Evolutionary conservation across 2,888 invertebrate genomes (phyloP), one percentile per base, ranked within the genome.

Genomic region (Stenchaetothrips biformis): DNA sequence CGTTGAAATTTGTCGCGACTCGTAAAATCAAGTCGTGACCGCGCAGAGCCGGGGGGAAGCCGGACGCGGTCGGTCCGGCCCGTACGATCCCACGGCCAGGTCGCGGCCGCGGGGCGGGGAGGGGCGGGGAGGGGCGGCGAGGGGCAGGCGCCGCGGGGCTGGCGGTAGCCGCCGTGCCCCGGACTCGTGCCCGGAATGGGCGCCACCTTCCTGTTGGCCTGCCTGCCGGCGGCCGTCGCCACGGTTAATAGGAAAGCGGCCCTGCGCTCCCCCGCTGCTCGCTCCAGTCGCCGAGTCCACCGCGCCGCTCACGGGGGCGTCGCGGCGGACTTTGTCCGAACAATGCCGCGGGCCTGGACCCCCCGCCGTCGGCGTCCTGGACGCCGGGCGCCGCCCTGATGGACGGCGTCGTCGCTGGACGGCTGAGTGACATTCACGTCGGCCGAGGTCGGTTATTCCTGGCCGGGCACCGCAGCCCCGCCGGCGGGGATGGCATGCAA

Each of bases 71-170:
- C 27, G 21, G 13, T 53, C 48, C 78, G 78, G 78, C 59, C 48
- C 80, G 53, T 79, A 79, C 78, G 80, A 78, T 78, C 78, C 78
- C 80, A 80, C 53, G 53, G 53, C 49, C 80, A 78, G 80, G 80
- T 78, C 78, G 25, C 48, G 37, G 37, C 37, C 37, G 37, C 37
- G 37, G 37, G 2, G 37, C 37, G 37, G 37, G 37, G 77, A 59
- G 79, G 78, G n/a, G n/a, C n/a, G n/a, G 48, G n/a, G 77, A 59
- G 78, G 21, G 77, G 81, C n/a, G n/a, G n/a, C n/a, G 48, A 67
- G 47, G n/a, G 80, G 80, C 77, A 78, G 79, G 27, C 77, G 81
- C 13, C 25, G 81, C 48, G 49, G 25, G 59, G 21, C 47, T 67
- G 49, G 77, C 74, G 79, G 80, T 80, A 59, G 78, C 48, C 13